Conservation (phyloP, 1,140 invertebrate species). For the Calliopsis andreniformis region DNA sequence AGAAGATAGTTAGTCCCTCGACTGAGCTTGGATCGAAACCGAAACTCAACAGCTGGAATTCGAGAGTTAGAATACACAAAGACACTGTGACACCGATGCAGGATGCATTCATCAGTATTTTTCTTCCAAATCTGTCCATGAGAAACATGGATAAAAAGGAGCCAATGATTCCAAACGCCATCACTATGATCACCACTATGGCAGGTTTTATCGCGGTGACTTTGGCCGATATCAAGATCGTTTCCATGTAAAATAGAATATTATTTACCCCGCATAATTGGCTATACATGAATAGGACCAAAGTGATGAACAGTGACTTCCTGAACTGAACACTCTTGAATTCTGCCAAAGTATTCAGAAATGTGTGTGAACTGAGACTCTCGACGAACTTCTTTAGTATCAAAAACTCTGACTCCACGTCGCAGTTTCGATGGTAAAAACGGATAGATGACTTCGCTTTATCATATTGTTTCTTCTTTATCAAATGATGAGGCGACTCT, state of each 20-base stretch:
- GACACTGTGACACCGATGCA: slow-evolving; percentile 80
- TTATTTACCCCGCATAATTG: slow-evolving; percentile 88
- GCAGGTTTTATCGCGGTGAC: slow-evolving; percentile 77
- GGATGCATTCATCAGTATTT: slow-evolving; percentile 85
- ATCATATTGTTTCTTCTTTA: slow-evolving; percentile 82
- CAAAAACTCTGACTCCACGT: slow-evolving; percentile 83
- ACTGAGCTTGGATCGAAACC: slow-evolving; percentile 20
- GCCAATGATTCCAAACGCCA: slow-evolving; percentile 84
- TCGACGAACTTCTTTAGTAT: slow-evolving; percentile 83
- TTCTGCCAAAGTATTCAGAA: slow-evolving; percentile 73
- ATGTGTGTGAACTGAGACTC: slow-evolving; percentile 75
- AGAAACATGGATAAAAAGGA: slow-evolving; percentile 83
- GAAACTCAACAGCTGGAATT: slow-evolving; percentile 52
- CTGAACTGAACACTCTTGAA: slow-evolving; percentile 82
- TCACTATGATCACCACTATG: slow-evolving; percentile 85
- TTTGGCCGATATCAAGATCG: slow-evolving; percentile 85
- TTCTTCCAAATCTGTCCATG: slow-evolving; percentile 86
- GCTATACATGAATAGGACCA: slow-evolving; percentile 86
- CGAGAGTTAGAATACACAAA: slow-evolving; percentile 69
- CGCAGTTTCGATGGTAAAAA: slow-evolving; percentile 82
- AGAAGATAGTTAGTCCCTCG: slow-evolving; percentile 48
- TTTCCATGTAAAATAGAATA: slow-evolving; percentile 89
- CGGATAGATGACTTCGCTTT: slow-evolving; percentile 84
- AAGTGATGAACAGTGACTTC: slow-evolving; percentile 84
- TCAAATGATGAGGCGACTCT: slow-evolving; percentile 86